These are phyloP conservation scores for Andrena cerasifolii DNA, from an alignment of 1,140 invertebrate genomes.

Conservation along the genomic window DNA sequence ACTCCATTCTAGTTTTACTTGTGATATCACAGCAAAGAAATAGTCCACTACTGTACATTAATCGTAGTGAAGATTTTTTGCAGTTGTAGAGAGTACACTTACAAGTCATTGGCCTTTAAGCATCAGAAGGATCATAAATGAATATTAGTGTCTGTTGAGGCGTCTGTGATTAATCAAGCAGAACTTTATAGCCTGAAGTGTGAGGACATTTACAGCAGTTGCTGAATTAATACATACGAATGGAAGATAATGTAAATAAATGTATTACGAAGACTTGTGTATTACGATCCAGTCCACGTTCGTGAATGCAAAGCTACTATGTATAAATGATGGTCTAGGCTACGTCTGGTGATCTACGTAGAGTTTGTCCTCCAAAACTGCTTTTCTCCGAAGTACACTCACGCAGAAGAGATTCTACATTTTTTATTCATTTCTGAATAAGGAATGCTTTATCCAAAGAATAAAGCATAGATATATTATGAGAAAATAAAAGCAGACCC, in stretches of 20 bases:
- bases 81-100: not conserved
- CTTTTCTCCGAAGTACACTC: too few relatives aligned
- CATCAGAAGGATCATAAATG: not conserved
- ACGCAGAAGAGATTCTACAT: too few relatives aligned
- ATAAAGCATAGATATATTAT: too few relatives aligned
- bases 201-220: too few relatives aligned
- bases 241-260: not conserved
- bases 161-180: conserved; percentile 1
- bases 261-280: too few relatives aligned
- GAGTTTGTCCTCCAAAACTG: too few relatives aligned
- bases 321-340: too few relatives aligned
- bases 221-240: not conserved
- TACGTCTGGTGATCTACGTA: too few relatives aligned
- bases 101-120: not conserved
- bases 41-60: too few relatives aligned
- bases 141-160: not conserved
- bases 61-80: not conserved
- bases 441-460: too few relatives aligned
- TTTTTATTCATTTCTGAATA: too few relatives aligned
- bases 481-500: too few relatives aligned
- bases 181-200: not conserved
- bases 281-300: conserved; percentile 8
- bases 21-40: not conserved
- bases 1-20: not conserved
- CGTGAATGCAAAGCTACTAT: conserved; percentile 34